Percentiles rank a stretch among this genome's conserved stretches.
These are phyloP conservation scores for Zingel zingel DNA, from an alignment of 2,113 vertebrate species.

Conservation along the genomic window DNA sequence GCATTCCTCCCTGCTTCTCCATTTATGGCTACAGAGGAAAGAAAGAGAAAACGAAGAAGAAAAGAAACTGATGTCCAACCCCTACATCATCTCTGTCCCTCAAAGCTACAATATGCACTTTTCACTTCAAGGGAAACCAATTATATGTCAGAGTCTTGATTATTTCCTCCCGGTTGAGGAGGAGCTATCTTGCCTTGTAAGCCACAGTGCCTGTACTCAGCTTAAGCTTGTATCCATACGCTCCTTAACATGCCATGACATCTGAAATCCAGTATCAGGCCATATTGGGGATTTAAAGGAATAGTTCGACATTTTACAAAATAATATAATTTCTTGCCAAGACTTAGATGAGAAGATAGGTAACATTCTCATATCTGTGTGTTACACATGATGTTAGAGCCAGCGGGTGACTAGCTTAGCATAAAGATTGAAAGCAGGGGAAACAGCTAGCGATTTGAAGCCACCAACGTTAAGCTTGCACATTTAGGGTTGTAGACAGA, in stretches of 20 bases:
- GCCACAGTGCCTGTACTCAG: neutral
- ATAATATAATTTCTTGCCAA: neutral
- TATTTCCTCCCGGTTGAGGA: neutral
- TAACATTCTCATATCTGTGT: neutral
- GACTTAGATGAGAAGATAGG: neutral
- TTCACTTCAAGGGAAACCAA: neutral
- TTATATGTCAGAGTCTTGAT: neutral
- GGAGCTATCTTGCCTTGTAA: neutral
- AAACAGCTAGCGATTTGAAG: neutral
- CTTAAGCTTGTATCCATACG: neutral
- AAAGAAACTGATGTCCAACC: neutral
- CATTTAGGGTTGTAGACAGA: neutral
- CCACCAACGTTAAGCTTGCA: neutral
- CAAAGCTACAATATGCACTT: neutral
- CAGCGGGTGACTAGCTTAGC: neutral
- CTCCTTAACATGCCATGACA: neutral
- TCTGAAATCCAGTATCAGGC: neutral
- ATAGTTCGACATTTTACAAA: neutral
- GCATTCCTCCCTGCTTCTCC: conserved; percentile 78
- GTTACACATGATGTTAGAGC: neutral
- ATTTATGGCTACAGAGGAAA: conserved; percentile 70
- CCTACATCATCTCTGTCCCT: neutral
- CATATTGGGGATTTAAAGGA: neutral
- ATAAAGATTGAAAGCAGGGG: neutral
- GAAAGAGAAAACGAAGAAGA: neutral